Evolutionary conservation across 2,797 vertebrate genomes (phyloP), one percentile per base, ranked within the genome.

Genomic region (Antrozous pallidus): DNA sequence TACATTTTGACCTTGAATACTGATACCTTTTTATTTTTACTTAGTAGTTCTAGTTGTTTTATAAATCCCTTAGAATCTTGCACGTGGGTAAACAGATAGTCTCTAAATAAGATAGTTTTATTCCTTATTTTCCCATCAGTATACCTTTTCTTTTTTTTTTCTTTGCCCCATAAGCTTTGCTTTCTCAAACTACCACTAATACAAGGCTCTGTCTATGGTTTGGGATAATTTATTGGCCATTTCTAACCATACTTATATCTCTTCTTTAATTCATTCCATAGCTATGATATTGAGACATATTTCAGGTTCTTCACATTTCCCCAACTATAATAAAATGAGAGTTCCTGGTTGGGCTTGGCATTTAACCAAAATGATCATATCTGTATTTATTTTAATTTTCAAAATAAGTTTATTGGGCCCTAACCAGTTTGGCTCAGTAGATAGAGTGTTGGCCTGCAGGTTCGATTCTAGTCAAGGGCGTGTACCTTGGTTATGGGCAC

Each of bases 301-400:
- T 86, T 94, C 63, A 94, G 24, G 36, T 70, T 79, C 28, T 79
- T 93, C 40, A 61, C n/a, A 81, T 74, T 75, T 92, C 36, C 33
- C 51, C 54, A 83, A 45, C 6, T 81, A 61, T 42, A 74, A 65
- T 77, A 49, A 90, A 40, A 56, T 24, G 61, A 74, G 47, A 93
- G 63, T 67, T 81, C n/a, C 61, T 90, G 18, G n/a, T 88, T 90
- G 11, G 31, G 4, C 65, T 93, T n/a, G 88, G 49, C 49, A 18
- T 84, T 97, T 78, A 71, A 77, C 58, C 18, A 77, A 88, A 92
- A 82, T 87, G 56, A 67, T 47, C 6, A 75, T 33, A 75, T 12
- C 28, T 47, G 28, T 28, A 74, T 45, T 47, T 74, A 45, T n/a
- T 63, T 17, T 63, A n/a, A n/a, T 67, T 33, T 33, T 67, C 20